These are phyloP conservation scores for Psittacula cyanocephala DNA, from an alignment of 2,113 vertebrate species.

Conservation along the genomic window DNA sequence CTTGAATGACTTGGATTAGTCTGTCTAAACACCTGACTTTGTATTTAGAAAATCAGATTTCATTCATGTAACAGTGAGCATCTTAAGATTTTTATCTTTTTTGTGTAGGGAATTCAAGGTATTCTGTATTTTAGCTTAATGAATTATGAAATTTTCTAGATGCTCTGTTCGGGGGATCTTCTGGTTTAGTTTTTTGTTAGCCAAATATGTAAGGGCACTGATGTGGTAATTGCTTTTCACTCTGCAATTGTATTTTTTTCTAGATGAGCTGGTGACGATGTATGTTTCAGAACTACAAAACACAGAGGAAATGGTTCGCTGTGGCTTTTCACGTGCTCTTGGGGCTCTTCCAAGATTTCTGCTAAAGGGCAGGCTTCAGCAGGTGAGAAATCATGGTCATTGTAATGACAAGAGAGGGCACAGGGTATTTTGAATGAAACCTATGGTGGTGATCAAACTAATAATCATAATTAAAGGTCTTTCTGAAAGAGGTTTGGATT, in stretches of 20 bases:
- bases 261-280: slow-evolving; percentile 81
- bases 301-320: slow-evolving; percentile 84
- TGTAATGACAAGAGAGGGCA: background rate
- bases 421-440: background rate
- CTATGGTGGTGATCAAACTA: background rate
- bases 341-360: slow-evolving; percentile 87
- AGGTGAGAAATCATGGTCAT: slow-evolving; percentile 73
- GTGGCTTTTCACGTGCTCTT: slow-evolving; percentile 89
- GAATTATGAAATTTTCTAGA: background rate
- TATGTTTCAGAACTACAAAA: slow-evolving; percentile 82
- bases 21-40: background rate
- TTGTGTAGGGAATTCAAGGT: background rate
- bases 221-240: background rate
- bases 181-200: background rate
- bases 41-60: background rate
- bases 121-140: background rate
- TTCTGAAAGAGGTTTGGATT: background rate
- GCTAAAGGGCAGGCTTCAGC: slow-evolving; percentile 81
- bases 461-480: slow-evolving; percentile 6
- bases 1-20: background rate
- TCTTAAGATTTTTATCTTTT: background rate
- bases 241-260: background rate
- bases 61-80: background rate
- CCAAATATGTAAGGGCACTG: background rate
- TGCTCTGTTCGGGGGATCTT: background rate